Percentiles rank a stretch among this genome's conserved stretches.
Conservation (phyloP, 2,797 vertebrate genomes). For the Emys orbicularis region DNA sequence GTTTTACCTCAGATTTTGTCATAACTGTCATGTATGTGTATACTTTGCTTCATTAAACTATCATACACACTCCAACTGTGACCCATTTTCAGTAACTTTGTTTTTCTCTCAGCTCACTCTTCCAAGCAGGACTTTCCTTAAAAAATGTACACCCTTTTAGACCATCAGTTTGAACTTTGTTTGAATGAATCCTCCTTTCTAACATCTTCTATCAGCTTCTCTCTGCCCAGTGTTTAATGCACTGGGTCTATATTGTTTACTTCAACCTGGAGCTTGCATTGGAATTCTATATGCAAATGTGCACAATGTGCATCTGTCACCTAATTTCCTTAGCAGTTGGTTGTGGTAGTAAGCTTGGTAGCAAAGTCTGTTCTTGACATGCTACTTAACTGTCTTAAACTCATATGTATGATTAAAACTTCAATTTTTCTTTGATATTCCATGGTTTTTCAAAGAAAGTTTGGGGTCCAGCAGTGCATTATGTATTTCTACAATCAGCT, state of each 20-base stretch:
- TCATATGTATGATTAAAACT: not conserved
- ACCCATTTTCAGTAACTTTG: constrained; percentile 13
- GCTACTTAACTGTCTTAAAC: not conserved
- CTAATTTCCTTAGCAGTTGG: not conserved
- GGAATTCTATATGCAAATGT: not conserved
- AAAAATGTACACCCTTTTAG: too few species aligned
- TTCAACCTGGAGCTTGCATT: not conserved
- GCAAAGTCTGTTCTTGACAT: not conserved
- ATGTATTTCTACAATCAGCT: not conserved
- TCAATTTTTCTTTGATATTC: not conserved
- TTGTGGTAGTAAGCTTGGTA: not conserved
- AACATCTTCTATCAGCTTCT: not conserved
- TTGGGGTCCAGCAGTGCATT: not conserved
- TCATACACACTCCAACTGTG: not conserved
- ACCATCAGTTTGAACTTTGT: not conserved
- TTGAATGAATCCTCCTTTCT: constrained; percentile 1
- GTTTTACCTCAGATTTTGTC: not conserved
- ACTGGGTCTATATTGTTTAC: not conserved
- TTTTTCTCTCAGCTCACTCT: not conserved
- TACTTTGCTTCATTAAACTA: not conserved
- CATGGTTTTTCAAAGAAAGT: not conserved
- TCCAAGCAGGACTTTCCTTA: not conserved
- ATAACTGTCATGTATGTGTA: not conserved
- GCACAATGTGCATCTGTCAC: not conserved
- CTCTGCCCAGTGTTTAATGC: not conserved